phyloP scores from a whole-genome alignment of 2,888 invertebrate species.

The Clivina fossor region DNA sequence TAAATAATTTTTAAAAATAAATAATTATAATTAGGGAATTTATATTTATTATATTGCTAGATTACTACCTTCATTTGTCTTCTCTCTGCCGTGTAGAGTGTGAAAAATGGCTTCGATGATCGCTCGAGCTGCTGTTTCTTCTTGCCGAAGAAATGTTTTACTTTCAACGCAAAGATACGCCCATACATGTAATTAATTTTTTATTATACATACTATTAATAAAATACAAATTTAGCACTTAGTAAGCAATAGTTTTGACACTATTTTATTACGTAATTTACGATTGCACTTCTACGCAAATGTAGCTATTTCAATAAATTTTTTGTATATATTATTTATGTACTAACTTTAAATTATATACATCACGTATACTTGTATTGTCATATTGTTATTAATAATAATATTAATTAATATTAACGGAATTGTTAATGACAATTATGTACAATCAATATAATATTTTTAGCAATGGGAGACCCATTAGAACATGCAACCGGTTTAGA shows the following conservation, averaged over 20 bases:
- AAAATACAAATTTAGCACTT: neutral
- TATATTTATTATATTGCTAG: neutral
- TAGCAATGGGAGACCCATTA: slow-evolving; percentile 83
- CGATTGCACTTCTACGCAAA: slow-evolving; percentile 13
- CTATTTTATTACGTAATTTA: slow-evolving; percentile 34
- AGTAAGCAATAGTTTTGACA: neutral
- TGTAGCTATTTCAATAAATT: slow-evolving; percentile 11
- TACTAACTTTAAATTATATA: too few species aligned
- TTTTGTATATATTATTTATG: neutral
- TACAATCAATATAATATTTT: too few species aligned
- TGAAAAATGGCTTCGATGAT: slow-evolving; percentile 75
- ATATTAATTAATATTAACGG: too few species aligned
- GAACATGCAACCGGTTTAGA: slow-evolving; percentile 94
- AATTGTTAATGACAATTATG: too few species aligned
- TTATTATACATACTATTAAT: slow-evolving; percentile 3
- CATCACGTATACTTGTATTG: too few species aligned
- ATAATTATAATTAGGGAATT: slow-evolving; percentile 4
- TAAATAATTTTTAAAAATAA: neutral
- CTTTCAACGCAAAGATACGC: slow-evolving; percentile 63
- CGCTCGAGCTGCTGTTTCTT: slow-evolving; percentile 68
- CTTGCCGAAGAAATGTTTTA: slow-evolving; percentile 65
- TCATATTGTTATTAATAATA: too few species aligned
- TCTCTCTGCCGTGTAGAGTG: slow-evolving; percentile 18
- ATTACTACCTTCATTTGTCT: slow-evolving; percentile 15
- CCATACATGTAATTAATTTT: slow-evolving; percentile 64